These are phyloP conservation scores for Nephrotoma flavescens DNA, from an alignment of 2,888 invertebrate species.

Conservation along the genomic window DNA sequence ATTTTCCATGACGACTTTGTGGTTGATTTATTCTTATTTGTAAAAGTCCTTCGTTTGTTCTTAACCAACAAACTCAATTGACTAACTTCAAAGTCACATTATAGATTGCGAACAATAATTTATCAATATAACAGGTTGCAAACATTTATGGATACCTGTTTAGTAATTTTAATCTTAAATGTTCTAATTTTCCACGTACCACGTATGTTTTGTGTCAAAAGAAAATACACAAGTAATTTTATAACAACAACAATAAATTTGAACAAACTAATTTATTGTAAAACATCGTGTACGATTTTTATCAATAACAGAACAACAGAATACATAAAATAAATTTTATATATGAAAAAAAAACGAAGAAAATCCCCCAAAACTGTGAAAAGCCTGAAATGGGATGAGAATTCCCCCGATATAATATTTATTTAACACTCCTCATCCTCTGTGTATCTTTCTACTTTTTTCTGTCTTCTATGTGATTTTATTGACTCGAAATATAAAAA, in stretches of 20 bases:
- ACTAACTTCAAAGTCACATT: too few relatives aligned
- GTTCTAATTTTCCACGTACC: background rate
- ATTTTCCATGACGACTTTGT: background rate
- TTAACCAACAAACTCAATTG: too few relatives aligned
- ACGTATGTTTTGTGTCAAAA: background rate
- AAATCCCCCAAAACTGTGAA: background rate
- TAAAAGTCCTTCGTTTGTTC: too few relatives aligned
- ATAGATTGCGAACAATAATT: too few relatives aligned
- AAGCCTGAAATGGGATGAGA: background rate
- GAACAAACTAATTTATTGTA: slow-evolving; percentile 5
- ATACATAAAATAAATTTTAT: background rate
- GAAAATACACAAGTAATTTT: background rate
- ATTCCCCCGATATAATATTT: background rate
- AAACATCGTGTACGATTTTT: slow-evolving; percentile 2
- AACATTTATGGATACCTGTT: too few relatives aligned
- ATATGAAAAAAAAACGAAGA: background rate
- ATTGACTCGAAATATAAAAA: background rate
- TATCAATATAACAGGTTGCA: too few relatives aligned
- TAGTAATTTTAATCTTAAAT: background rate
- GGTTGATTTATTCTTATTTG: background rate
- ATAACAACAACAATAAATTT: background rate
- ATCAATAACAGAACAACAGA: slow-evolving; percentile 2
- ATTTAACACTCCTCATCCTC: background rate
- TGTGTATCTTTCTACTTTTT: background rate
- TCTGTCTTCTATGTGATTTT: background rate